Evolutionary conservation across 2,888 invertebrate species (phyloP).

Genomic region (Ypsolopha scabrella): DNA sequence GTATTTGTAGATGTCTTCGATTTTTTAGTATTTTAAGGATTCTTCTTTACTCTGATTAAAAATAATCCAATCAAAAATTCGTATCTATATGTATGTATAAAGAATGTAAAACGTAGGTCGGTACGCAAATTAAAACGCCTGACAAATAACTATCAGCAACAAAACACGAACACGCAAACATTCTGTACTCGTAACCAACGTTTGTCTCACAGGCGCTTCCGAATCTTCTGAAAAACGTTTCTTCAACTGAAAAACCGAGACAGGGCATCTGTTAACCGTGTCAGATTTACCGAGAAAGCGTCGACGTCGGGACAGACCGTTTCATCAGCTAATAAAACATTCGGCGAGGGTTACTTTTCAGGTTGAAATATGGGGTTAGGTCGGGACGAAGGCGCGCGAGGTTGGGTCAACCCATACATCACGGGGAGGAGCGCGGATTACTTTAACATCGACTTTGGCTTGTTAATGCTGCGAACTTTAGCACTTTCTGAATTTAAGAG

Average conservation of each 20-base stretch:
- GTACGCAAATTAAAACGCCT: conserved; percentile 1
- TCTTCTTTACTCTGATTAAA: neutral
- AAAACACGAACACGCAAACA: conserved; percentile 1
- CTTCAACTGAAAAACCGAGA: conserved; percentile 1
- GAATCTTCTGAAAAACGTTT: conserved; percentile 1
- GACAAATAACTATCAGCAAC: conserved; percentile 2
- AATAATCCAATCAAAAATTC: neutral
- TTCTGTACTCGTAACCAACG: neutral
- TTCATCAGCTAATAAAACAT: conserved; percentile 59
- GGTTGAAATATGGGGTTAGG: conserved; percentile 45
- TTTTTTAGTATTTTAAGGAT: no score
- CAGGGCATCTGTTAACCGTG: conserved; percentile 8
- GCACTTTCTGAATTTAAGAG: conserved; percentile 4
- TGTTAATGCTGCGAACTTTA: conserved; percentile 21
- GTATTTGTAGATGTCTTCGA: no score
- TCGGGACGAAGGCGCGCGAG: conserved; percentile 22
- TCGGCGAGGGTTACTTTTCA: conserved; percentile 37
- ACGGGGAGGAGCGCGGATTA: conserved; percentile 13
- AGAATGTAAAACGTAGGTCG: neutral
- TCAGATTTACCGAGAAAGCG: conserved; percentile 26
- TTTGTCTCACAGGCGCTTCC: neutral
- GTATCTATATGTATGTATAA: neutral
- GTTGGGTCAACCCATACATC: conserved; percentile 35
- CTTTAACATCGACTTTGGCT: conserved; percentile 20
- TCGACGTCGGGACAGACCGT: conserved; percentile 32